Base-by-base conservation (phyloP, 2,113 vertebrate genomes). In the Chionodraco myersi region DNA sequence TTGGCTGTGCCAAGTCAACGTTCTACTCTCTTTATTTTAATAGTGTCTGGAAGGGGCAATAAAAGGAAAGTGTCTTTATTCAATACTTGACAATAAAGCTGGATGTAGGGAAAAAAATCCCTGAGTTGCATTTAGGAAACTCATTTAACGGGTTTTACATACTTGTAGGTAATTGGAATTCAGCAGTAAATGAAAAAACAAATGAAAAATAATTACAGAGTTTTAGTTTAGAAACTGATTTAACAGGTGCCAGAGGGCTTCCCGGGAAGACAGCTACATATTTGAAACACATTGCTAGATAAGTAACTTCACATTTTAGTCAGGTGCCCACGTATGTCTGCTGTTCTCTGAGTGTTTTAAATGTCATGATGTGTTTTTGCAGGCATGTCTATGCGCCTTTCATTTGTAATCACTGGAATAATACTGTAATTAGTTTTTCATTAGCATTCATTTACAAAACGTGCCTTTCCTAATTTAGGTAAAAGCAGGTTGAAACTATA, bases 1-100 rank as follows among this genome's bases (percentile, higher is more conserved):
- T 76, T 53, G 69, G 74, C 78, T 58, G 66, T 92, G 91, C 91
- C 91, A 91, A 93, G 89, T 91, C 84, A 82, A 92, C 80, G 73
- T 85, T 92, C 83, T 77, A 87, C 83, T 89, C 85, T 78, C 82
- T 91, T 92, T 89, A 85, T 89, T 94, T 94, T 93, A 93, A 94
- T 90, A 87, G 90, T 86, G 89, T 92, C 91, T 92, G 85, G 88
- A 91, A 93, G 88, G 84, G 89, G 83, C 88, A 75, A 89, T 94
- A 93, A 94, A 93, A 78, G 80, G 54, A 18, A 80, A 88, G 90
- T 83, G 86, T 91, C 86, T 88, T 87, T 79, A 90, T 90, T 90
- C 88, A 88, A 90, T 91, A 89, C 84, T 89, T 67, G 56, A 89
- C 84, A 85, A 77, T 92, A 91, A 90, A 89, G 83, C 84, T 60